phyloP scores from a whole-genome alignment of 1,140 invertebrate genomes.

The Zaprionus davidi region DNA sequence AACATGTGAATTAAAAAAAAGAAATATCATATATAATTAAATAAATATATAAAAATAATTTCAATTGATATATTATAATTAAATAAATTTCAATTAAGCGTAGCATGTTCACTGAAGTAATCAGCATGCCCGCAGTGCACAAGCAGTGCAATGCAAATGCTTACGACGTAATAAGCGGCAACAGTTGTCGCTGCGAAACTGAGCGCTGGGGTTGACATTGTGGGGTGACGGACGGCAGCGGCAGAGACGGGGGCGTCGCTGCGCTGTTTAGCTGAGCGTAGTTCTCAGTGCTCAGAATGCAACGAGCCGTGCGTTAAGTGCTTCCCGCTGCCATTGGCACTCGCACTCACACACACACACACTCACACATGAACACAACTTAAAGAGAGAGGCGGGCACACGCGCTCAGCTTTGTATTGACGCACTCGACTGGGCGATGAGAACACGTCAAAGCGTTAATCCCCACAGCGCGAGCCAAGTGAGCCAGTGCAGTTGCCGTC shows the following conservation, averaged over 20 bases:
- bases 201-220: conserved; percentile 15
- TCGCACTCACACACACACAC: conserved; percentile 37
- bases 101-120: conserved; percentile 1
- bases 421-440: conserved; percentile 55
- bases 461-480: conserved; percentile 14
- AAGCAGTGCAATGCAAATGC: not conserved
- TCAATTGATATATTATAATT: not conserved
- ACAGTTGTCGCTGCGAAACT: conserved; percentile 55
- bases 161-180: conserved; percentile 55
- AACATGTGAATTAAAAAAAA: not conserved
- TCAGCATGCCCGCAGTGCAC: not conserved
- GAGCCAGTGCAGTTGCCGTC: conserved; percentile 17
- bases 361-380: conserved; percentile 1
- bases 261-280: conserved; percentile 34
- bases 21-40: not conserved
- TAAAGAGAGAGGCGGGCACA: conserved; percentile 42
- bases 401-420: conserved; percentile 67
- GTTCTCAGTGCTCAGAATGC: conserved; percentile 60
- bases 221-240: not conserved
- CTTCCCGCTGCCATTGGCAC: conserved; percentile 50
- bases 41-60: not conserved
- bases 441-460: conserved; percentile 37
- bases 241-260: not conserved
- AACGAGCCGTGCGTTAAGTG: conserved; percentile 59
- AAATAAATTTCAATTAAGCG: not conserved